Base-by-base conservation (phyloP, 2,113 vertebrate genomes). In the Progne subis region DNA sequence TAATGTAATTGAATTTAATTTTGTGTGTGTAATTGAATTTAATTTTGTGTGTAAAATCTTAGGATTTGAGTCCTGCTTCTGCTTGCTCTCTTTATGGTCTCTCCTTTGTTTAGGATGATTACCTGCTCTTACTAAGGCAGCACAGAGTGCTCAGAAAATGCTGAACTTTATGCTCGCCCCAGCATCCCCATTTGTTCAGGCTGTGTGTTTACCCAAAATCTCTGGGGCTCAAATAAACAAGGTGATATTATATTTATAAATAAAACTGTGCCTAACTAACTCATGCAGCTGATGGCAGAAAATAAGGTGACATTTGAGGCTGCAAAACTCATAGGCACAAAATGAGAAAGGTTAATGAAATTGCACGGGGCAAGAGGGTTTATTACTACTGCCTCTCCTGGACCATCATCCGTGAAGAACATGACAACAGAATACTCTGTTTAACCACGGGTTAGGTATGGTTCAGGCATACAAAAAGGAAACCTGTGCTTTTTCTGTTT, bases 321-420 rank as follows among this genome's bases (percentile, higher is more conserved):
- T 80, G 67, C 75, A 85, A 85, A 87, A 24, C 64, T 92, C 34
- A 77, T 7, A 70, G 56, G 14, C 47, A 81, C 56, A 86, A 74
- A 96, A 39, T 57, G 32, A 81, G 79, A 24, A 55, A 89, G 69
- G 84, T 89, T 92, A 92, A 86, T 84, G 77, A 95, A 91, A 92
- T 52, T 79, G 61, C 32, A 90, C 2, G 4, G 23, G 16, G 43
- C 34, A 70, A 67, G 43, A 91, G 25, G 53, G 50, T 92, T 86
- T 77, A 89, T 78, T 92, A 53, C 43, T 55, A 21, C 29, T 70
- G 72, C 52, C 12, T 41, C 28, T 91, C 55, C 59, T 59, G 64
- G 41, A 53, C 59, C 21, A 37, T 41, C 71, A 86, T 9, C 71
- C 5, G 6, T 63, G 84, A 94, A 88, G 60, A 86, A 69, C 23